Evolutionary conservation across 2,797 vertebrate genomes (phyloP), one percentile per base, ranked within the genome.

Genomic region (Poeciliopsis infans): DNA sequence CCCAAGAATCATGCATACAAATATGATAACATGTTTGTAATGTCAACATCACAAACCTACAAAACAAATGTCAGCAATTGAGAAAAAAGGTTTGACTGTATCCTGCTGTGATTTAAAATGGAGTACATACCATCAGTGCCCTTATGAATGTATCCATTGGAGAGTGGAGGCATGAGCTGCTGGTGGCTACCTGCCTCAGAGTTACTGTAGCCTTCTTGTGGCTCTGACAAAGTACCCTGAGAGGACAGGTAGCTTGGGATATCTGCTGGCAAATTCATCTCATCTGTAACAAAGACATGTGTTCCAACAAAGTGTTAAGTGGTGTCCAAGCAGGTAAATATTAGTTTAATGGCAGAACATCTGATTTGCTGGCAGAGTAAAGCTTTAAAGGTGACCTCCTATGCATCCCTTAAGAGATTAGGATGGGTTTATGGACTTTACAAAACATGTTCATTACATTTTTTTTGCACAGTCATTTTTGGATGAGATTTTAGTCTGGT

Each of bases 221-320:
- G 96, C 91, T 99, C 98, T 33, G 98, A 97, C 88, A 99, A 83
- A 0, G 98, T 99, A 1, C 98, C 98, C 91, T 99, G 98, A 45
- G 98, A 99, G n/a, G 98, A 99, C 82, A 99, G 88, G 81, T 98
- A 99, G 90, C 98, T 99, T 68, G 98, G 98, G 88, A 98, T 99
- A 90, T 99, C 98, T 72, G 98, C 96, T 1, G 98, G 98, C 83
- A 99, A 92, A 91, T 98, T 99, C 83, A 98, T 98, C 93, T 99
- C 98, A 94, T 99, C 98, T 99, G 88, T 23, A 90, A 86, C 73
- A 49, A 64, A 82, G 36, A 88, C 31, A 79, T 7, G 46, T 75
- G 76, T 47, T 74, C 59, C 71, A 68, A 80, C 7, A 28, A 4
- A 69, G 16, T 57, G 36, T 18, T 72, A 46, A 59, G 75, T 12